Evolutionary conservation across 2,113 vertebrate genomes (phyloP).

Genomic region (Delphinapterus leucas): DNA sequence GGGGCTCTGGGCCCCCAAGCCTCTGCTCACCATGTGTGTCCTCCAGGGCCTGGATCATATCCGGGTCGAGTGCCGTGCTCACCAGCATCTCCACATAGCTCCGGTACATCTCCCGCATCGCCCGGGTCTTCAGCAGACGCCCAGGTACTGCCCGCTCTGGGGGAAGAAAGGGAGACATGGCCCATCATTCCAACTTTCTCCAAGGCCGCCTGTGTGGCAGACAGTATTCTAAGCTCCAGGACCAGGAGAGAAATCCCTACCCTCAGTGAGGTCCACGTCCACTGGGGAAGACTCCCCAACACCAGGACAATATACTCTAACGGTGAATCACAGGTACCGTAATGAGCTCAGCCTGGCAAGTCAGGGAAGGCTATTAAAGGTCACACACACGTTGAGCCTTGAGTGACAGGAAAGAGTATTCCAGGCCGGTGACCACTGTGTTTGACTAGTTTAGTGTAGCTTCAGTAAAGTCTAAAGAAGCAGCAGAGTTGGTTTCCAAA

Average conservation of each 20-base stretch:
- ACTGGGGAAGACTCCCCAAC: not conserved
- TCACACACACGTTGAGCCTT: not conserved
- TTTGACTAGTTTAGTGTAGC: not conserved
- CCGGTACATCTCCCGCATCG: slow-evolving; percentile 95
- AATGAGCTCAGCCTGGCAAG: fast-evolving
- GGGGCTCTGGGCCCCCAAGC: not conserved
- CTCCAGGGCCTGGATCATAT: slow-evolving; percentile 96
- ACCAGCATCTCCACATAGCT: slow-evolving; percentile 97
- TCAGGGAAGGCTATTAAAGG: not conserved
- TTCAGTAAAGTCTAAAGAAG: not conserved
- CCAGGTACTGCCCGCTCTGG: slow-evolving; percentile 78
- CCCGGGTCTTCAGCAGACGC: slow-evolving; percentile 91
- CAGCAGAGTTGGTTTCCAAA: not conserved
- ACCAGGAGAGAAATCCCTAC: not conserved
- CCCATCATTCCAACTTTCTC: not conserved
- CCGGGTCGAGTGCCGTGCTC: slow-evolving; percentile 93
- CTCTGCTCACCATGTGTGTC: slow-evolving; percentile 89
- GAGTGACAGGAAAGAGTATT: not conserved
- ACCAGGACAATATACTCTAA: fast-evolving
- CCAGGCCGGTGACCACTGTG: not conserved
- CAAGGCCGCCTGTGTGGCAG: not conserved
- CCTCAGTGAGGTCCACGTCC: not conserved
- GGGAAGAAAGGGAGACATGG: not conserved
- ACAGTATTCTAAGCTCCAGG: not conserved
- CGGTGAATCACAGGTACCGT: fast-evolving